A percentile compares a stretch with the other conserved stretches of the same genome.
Evolutionary conservation across 2,888 invertebrate species (phyloP).

Genomic region (Pecten maximus): DNA sequence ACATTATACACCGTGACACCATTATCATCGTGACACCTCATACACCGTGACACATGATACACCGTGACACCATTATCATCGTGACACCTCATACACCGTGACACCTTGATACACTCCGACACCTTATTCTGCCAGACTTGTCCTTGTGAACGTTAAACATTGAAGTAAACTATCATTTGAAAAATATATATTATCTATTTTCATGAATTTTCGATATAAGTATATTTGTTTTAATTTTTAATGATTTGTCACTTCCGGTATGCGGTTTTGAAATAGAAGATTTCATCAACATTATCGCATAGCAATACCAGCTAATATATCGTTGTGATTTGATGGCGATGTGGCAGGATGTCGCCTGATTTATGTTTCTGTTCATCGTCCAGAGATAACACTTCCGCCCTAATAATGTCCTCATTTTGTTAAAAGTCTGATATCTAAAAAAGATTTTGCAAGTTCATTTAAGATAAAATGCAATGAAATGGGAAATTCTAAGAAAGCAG

Average conservation of each 20-base stretch:
- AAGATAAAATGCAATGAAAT: background rate
- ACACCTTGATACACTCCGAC: no score
- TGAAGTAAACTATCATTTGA: no score
- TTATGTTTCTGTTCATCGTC: background rate
- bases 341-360: background rate
- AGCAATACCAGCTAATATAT: background rate
- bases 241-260: background rate
- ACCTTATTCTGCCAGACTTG: no score
- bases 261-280: background rate
- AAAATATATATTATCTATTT: background rate
- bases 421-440: background rate
- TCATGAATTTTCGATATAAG: background rate
- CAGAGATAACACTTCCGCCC: background rate
- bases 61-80: no score
- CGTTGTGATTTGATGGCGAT: background rate
- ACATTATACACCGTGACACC: no score
- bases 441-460: conserved; percentile 17
- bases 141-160: no score
- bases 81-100: no score
- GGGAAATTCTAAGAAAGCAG: background rate
- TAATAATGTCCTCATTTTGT: background rate
- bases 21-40: no score
- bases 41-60: no score
- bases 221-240: background rate
- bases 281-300: background rate